Evolutionary conservation across 2,888 invertebrate species (phyloP), one percentile per base, ranked within the genome.

Genomic region (Eilema sororculum): DNA sequence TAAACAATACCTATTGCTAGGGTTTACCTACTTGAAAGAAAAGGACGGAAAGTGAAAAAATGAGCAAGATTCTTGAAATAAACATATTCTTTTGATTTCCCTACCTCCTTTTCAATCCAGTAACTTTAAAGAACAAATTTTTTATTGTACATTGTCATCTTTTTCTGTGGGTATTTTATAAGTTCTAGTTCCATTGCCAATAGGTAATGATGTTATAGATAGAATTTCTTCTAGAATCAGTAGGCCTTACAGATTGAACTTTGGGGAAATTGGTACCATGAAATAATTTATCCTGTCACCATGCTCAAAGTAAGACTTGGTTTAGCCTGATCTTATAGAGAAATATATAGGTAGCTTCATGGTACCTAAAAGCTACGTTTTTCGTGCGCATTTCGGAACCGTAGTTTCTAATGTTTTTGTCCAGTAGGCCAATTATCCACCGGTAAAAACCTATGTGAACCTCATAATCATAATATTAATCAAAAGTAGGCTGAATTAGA

Each of bases 21-120:
- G 75, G 61, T 72, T 66, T 68, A 82, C 77, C 74, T 83, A 77
- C 68, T 78, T 77, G 73, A 88, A 91, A 89, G 82, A 81, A 86
- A 90, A 87, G 93, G 93, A 93, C 93, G 93, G 93, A 90, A 87
- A 90, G 78, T 90, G 84, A 69, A 87, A 83, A 92, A 90, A 89
- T 93, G 93, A 93, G 93, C 93, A 91, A 92, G 77, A 88, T 85
- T 80, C 66, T 64, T 80, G 52, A 78, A 79, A 74, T 71, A 33
- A 78, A 65, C n/a, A 65, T 13, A 33, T 71, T 62, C 41, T 61
- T 58, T 20, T 33, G 8, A 30, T 28, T 66, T 68, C 58, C 63
- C 57, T 41, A 10, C 20, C 20, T 12, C 41, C 16, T 20, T 6
- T 6, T 20, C 20, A 46, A 16, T 46, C 46, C 16, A 46, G 5